phyloP scores from a whole-genome alignment of 1,140 invertebrate species.

The Drosophila busckii region DNA sequence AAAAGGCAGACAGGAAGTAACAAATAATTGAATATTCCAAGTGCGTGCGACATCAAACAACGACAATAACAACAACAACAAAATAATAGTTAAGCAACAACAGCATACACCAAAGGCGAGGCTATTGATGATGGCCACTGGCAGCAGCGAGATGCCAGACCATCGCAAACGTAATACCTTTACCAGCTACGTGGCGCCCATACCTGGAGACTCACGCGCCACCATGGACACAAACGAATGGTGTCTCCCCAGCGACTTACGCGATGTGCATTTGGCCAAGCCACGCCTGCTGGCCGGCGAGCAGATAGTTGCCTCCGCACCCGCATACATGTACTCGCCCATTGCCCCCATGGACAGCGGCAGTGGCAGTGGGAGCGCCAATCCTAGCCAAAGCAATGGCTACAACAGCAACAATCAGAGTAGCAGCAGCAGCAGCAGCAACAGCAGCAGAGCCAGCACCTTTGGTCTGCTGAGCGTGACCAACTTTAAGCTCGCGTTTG shows the following conservation, averaged over 20 bases:
- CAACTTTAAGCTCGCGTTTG: slow-evolving; percentile 78
- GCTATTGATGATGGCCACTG: slow-evolving; percentile 56
- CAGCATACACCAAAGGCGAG: neutral
- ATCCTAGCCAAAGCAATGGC: neutral
- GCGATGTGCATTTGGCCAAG: slow-evolving; percentile 64
- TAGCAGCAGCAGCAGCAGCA: neutral
- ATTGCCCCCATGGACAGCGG: slow-evolving; percentile 53
- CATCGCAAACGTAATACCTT: slow-evolving; percentile 75
- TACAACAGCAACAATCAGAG: neutral
- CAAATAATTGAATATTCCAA: slow-evolving; percentile 66
- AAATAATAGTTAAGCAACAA: neutral
- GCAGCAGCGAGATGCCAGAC: slow-evolving; percentile 55
- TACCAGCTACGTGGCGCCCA: slow-evolving; percentile 73
- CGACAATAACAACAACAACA: too few relatives aligned
- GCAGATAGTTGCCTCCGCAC: slow-evolving; percentile 65
- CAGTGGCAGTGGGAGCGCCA: slow-evolving; percentile 6
- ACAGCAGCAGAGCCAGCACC: neutral
- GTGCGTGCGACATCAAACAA: slow-evolving; percentile 27
- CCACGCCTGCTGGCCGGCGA: slow-evolving; percentile 60
- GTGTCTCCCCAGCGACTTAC: slow-evolving; percentile 64
- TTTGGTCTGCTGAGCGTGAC: slow-evolving; percentile 71
- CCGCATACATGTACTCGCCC: slow-evolving; percentile 68
- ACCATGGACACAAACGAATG: slow-evolving; percentile 63
- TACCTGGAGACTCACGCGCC: slow-evolving; percentile 52
- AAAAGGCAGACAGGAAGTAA: slow-evolving; percentile 44